These are phyloP conservation scores for Simalia tracyae DNA, from an alignment of 2,797 vertebrate species.

Conservation along the genomic window DNA sequence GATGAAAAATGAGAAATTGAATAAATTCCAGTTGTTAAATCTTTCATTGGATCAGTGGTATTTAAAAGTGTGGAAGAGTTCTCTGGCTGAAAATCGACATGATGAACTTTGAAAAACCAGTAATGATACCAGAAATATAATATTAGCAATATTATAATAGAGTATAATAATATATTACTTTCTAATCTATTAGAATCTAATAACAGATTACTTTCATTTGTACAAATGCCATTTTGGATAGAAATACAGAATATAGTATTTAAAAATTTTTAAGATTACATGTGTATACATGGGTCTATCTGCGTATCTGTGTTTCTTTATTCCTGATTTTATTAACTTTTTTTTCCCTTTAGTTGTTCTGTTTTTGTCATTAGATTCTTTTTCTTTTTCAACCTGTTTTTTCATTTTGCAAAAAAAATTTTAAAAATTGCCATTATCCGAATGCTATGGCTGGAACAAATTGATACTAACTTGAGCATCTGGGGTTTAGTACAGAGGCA, in stretches of 20 bases:
- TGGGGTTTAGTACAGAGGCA: not conserved
- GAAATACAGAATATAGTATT: not conserved
- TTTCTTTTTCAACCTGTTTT: not conserved
- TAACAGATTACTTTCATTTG: not conserved
- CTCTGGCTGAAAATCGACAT: not conserved
- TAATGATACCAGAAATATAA: not conserved
- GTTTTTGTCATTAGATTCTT: not conserved
- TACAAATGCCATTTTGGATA: not conserved
- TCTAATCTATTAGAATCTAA: not conserved
- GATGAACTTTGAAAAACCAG: not conserved
- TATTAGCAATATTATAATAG: not conserved
- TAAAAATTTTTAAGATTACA: not conserved
- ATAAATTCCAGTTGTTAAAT: not conserved
- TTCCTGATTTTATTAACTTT: too few species aligned
- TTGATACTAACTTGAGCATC: not conserved
- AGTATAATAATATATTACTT: not conserved
- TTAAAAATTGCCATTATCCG: not conserved
- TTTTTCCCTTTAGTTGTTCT: too few species aligned
- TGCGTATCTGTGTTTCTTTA: too few species aligned
- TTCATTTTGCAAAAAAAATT: not conserved
- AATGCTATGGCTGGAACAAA: not conserved
- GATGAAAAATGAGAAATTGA: not conserved
- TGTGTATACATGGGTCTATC: not conserved
- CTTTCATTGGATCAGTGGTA: not conserved
- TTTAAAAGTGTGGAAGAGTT: not conserved